A percentile compares a stretch with the other conserved stretches of the same genome.
Evolutionary conservation across 2,797 vertebrate genomes (phyloP).

Genomic region (Tachyglossus aculeatus): DNA sequence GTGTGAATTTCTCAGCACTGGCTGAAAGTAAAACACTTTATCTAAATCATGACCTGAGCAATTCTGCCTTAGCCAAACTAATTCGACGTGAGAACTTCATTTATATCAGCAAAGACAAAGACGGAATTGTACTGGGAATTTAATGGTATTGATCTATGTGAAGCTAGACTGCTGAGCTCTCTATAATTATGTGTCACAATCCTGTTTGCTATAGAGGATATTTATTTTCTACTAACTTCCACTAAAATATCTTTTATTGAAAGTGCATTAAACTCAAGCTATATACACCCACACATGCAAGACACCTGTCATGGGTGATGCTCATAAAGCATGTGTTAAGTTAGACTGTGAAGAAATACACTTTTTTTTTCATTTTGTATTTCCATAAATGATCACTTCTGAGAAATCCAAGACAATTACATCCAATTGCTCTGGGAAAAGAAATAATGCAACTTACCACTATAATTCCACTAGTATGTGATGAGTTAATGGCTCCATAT

Average conservation of each 20-base stretch:
- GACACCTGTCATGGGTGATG: not conserved
- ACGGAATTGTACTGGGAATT: constrained; percentile 10
- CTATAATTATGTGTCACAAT: not conserved
- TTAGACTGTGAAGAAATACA: not conserved
- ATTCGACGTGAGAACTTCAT: constrained; percentile 35
- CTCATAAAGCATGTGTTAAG: not conserved
- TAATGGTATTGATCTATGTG: constrained; percentile 26
- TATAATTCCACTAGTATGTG: not conserved
- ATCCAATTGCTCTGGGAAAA: not conserved
- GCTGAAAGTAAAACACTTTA: constrained; percentile 12
- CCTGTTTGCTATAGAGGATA: not conserved
- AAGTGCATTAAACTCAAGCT: not conserved
- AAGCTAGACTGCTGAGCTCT: constrained; percentile 2
- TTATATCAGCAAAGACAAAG: constrained; percentile 27
- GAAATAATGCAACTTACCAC: not conserved
- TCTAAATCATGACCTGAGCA: constrained; percentile 13
- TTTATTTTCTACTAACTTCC: not conserved
- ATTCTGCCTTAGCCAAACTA: constrained; percentile 8
- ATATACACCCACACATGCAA: not conserved
- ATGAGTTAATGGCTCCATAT: not conserved
- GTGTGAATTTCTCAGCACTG: not conserved
- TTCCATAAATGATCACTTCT: not conserved
- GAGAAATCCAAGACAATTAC: not conserved
- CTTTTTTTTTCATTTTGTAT: not conserved
- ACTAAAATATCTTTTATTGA: not conserved